Base-by-base conservation (phyloP, 2,113 vertebrate genomes). In the Turdus rufiventris region DNA sequence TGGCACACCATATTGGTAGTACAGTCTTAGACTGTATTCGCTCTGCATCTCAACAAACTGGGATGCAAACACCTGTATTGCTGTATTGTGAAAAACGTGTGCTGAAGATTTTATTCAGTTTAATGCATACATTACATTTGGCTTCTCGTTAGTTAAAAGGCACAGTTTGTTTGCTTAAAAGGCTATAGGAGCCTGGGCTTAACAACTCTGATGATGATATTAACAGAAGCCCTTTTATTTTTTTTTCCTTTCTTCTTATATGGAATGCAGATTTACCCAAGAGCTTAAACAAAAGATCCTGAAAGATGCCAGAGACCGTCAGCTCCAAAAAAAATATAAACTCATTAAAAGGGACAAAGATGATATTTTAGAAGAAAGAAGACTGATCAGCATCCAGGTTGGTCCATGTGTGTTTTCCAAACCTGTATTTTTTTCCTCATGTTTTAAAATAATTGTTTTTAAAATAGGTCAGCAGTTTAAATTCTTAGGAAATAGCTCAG, bases 261-360 rank as follows among this genome's bases (percentile, higher is more conserved):
- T 42, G 51, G 36, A 90, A 68, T 60, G 9, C 66, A 99, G 98
- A 81, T 98, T 99, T 97, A 85, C 98, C 83, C 98, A 98, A 47
- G 98, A 99, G 92, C 96, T 99, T 72, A 98, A 98, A 89, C 85
- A 97, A 31, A 98, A 98, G 93, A 96, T 98, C 93, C 98, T 98
- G 93, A 98, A 98, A 95, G 98, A 98, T 89, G 95, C 97, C 80
- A 98, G 96, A 95, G 98, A 98, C 85, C 97, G 97, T 85, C 97
- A 97, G 21, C 76, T 98, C 40, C 96, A 97, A 61, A 98, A 98
- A 96, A 98, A 97, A 86, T 87, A 87, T 28, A 98, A 98, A 97
- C 97, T 79, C 26, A 92, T 48, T 83, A 98, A 97, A 95, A 98
- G 95, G 58, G 97, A 98, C 74, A 98, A 96, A 94, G 96, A 98